A percentile compares a stretch with the other conserved stretches of the same genome.
Conservation (phyloP, 2,113 vertebrate species). For the Alethe castanea region DNA sequence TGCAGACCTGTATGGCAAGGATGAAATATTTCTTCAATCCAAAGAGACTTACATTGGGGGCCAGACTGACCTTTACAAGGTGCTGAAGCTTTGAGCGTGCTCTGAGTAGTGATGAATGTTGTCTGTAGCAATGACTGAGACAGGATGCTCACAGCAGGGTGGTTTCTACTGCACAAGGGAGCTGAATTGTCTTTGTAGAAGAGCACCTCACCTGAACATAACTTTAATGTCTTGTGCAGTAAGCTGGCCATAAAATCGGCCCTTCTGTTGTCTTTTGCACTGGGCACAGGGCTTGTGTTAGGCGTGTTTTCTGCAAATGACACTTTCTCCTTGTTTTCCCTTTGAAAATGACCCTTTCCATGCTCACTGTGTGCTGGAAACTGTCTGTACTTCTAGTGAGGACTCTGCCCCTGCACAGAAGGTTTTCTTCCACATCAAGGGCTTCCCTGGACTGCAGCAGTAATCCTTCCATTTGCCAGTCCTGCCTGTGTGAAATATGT, state of each 20-base stretch:
- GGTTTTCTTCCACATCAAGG: neutral
- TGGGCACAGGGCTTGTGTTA: fast-evolving
- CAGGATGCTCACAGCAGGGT: neutral
- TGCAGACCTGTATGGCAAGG: neutral
- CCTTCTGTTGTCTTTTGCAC: neutral
- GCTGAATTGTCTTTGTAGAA: neutral
- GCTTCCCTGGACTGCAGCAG: neutral
- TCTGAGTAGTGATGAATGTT: neutral
- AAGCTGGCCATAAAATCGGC: neutral
- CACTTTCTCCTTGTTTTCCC: neutral
- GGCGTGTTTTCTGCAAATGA: neutral
- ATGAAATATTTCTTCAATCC: neutral
- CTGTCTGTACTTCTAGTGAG: neutral
- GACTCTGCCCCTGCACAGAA: neutral
- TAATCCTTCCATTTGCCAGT: neutral
- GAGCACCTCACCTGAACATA: neutral
- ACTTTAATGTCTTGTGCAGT: neutral
- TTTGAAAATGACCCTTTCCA: neutral
- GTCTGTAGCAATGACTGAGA: neutral
- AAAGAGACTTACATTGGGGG: fast-evolving
- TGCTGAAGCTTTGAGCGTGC: neutral
- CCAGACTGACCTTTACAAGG: neutral
- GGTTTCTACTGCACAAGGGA: neutral
- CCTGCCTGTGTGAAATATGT: neutral
- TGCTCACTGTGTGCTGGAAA: neutral